phyloP scores from a whole-genome alignment of 2,888 invertebrate species.

The Mythimna impura region DNA sequence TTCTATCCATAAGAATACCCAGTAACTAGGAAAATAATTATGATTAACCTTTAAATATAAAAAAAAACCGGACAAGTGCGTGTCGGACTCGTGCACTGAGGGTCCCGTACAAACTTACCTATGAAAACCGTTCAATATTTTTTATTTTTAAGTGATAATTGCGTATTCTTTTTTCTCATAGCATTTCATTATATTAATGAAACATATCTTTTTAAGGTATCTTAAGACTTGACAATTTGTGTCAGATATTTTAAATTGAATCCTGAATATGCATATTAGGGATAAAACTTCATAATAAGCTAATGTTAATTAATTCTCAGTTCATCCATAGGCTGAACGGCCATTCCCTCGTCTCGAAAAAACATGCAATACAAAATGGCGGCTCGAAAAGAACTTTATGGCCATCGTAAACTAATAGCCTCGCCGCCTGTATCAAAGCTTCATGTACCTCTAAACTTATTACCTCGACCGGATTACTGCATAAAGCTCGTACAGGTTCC shows the following conservation, averaged over 20 bases:
- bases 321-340: background rate
- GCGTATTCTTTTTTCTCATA: too few relatives aligned
- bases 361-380: conserved; percentile 26
- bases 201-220: too few relatives aligned
- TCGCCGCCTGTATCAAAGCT: conserved; percentile 37
- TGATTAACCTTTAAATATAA: background rate
- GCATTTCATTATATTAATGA: too few relatives aligned
- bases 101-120: too few relatives aligned
- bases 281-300: too few relatives aligned
- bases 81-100: too few relatives aligned
- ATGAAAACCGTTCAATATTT: too few relatives aligned
- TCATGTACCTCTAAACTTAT: conserved; percentile 41
- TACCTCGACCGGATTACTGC: conserved; percentile 23
- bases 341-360: background rate
- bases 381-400: background rate
- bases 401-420: conserved; percentile 25
- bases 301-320: background rate
- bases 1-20: background rate
- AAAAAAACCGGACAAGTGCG: too few relatives aligned
- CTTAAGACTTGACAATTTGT: too few relatives aligned
- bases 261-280: too few relatives aligned
- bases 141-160: too few relatives aligned
- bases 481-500: conserved; percentile 10
- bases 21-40: background rate
- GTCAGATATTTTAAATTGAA: too few relatives aligned